Evolutionary conservation across 2,888 invertebrate genomes (phyloP), one percentile per base, ranked within the genome.

Genomic region (Melangyna quadrimaculata): DNA sequence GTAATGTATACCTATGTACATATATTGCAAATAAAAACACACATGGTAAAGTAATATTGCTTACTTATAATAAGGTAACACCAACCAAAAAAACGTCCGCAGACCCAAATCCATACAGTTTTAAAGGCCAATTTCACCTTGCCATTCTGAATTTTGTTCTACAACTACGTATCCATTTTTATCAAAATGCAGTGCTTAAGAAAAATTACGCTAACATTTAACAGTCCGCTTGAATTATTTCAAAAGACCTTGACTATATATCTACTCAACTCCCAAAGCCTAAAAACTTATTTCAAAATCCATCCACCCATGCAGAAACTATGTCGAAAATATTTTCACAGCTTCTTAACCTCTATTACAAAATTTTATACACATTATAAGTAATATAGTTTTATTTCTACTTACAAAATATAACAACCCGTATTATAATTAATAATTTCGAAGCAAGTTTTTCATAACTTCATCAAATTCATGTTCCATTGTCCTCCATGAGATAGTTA

Each of bases 371-470:
- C 32, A 67, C 22, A 48, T n/a, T n/a, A n/a, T 67, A 63, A 63
- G 3, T 63, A 3, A 17, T n/a, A 8, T 29, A 19, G 14, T 48
- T 14, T 35, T 35, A 19, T 32, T 37, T 29, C 32, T 27, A 8
- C 6, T 19, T 29, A 29, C 1, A 29, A 27, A 27, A 24, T 22
- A 22, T 55, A 61, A 12, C 37, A 63, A 55, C 27, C 19, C 77
- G n/a, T n/a, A 43, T 81, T 65, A 32, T 51, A 37, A 48, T n/a
- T n/a, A n/a, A n/a, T n/a, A n/a, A 35, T 77, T 59, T 61, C 72
- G 17, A 53, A 67, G 48, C 67, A 45, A 32, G 2, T 24, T 61
- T 65, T 53, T 63, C 40, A 59, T 63, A 45, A 69, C 35, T 7
- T 19, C 12, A 2, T 1, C 32, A 22, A 27, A 37, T 48, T 35